A percentile compares a stretch with the other conserved stretches of the same genome.
Conservation (phyloP, 1,140 invertebrate species). For the Ceratina japonica region DNA sequence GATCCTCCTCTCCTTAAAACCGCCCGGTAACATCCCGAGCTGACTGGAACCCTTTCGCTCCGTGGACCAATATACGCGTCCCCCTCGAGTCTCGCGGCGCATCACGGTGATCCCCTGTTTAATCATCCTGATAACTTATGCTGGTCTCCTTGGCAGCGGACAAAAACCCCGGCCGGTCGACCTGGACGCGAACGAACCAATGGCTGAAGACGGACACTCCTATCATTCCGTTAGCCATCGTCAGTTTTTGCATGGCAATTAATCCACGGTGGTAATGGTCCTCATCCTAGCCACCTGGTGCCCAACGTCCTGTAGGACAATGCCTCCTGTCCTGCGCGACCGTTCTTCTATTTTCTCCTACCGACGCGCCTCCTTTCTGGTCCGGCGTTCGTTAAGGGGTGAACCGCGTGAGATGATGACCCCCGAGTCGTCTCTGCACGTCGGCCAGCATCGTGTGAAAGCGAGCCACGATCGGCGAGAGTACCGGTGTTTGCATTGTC, state of each 20-base stretch:
- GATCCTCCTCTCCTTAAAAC: neutral
- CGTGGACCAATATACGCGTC: slow-evolving; percentile 39
- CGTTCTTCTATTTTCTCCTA: slow-evolving; percentile 28
- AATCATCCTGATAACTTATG: slow-evolving; percentile 65
- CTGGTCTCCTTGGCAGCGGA: slow-evolving; percentile 31
- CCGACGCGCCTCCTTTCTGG: slow-evolving; percentile 39
- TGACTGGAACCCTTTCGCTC: slow-evolving; percentile 4
- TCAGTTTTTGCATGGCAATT: slow-evolving; percentile 73
- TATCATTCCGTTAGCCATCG: slow-evolving; percentile 70
- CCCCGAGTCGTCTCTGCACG: slow-evolving; percentile 15
- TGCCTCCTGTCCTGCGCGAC: slow-evolving; percentile 43
- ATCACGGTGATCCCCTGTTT: slow-evolving; percentile 56
- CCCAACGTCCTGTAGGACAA: slow-evolving; percentile 68
- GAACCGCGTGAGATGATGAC: slow-evolving; percentile 58
- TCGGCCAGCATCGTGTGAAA: slow-evolving; percentile 30
- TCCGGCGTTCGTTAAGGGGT: slow-evolving; percentile 59
- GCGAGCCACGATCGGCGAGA: neutral
- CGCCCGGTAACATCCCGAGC: neutral
- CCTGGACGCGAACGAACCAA: slow-evolving; percentile 45
- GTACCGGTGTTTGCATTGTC: slow-evolving; percentile 26
- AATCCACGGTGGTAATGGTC: slow-evolving; percentile 71
- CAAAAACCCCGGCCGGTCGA: slow-evolving; percentile 49
- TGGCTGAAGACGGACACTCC: slow-evolving; percentile 63
- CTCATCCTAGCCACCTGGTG: slow-evolving; percentile 70
- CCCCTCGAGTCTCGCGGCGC: slow-evolving; percentile 30